Percentiles rank a stretch among this genome's conserved stretches.
These are phyloP conservation scores for Equus przewalskii DNA, from an alignment of 2,113 vertebrate species.

Conservation along the genomic window DNA sequence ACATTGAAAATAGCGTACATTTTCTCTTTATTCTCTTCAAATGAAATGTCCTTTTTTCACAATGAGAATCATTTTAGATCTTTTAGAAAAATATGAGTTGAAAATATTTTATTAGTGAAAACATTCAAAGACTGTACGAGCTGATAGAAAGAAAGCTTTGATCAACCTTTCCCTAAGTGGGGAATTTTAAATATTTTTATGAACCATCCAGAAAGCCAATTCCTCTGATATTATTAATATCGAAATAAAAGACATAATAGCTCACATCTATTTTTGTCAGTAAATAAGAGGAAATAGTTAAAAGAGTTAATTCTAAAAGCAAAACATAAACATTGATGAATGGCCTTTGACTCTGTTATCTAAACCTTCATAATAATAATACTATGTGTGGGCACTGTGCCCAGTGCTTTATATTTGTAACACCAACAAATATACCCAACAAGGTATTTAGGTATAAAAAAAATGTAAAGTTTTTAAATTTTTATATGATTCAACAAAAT, in stretches of 20 bases:
- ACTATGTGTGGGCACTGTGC: neutral
- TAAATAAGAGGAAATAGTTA: neutral
- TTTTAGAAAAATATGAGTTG: slow-evolving; percentile 25
- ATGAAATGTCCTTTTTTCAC: neutral
- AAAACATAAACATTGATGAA: neutral
- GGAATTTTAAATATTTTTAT: slow-evolving; percentile 15
- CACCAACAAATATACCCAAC: neutral
- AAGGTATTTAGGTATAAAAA: neutral
- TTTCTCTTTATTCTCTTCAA: slow-evolving; percentile 44
- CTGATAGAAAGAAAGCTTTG: neutral
- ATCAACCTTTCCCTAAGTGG: neutral
- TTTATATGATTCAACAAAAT: slow-evolving; percentile 1
- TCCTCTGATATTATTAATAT: neutral
- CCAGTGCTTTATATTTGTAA: neutral
- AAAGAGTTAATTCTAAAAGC: neutral
- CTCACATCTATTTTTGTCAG: slow-evolving; percentile 24
- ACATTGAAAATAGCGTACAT: neutral
- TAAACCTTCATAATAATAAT: neutral
- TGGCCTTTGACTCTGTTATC: neutral
- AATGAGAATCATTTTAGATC: neutral
- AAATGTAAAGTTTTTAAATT: neutral
- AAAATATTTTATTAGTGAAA: slow-evolving; percentile 46
- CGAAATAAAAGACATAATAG: slow-evolving; percentile 34
- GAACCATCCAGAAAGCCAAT: neutral
- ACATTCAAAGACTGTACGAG: neutral